phyloP scores from a whole-genome alignment of 2,888 invertebrate genomes.

The Chymomyza amoena region DNA sequence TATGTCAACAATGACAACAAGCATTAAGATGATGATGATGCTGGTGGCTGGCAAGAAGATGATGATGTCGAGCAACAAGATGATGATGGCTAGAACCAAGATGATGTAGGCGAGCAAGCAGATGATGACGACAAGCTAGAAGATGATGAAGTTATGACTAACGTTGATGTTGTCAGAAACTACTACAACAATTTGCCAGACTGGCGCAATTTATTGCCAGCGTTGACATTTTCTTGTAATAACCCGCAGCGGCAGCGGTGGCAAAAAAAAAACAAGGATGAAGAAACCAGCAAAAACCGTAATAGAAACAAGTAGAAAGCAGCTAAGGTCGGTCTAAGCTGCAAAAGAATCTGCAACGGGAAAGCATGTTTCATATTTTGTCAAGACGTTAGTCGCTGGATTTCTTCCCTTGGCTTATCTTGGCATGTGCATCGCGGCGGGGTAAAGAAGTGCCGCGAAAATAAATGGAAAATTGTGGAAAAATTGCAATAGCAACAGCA shows the following conservation, averaged over 20 bases:
- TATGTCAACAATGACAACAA: slow-evolving; percentile 60
- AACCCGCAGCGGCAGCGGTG: slow-evolving; percentile 51
- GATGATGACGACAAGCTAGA: slow-evolving; percentile 1
- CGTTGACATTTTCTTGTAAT: slow-evolving; percentile 66
- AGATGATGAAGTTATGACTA: slow-evolving; percentile 22
- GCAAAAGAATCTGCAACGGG: slow-evolving; percentile 26
- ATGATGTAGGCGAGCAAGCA: not conserved
- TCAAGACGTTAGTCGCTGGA: slow-evolving; percentile 30
- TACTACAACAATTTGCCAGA: slow-evolving; percentile 54
- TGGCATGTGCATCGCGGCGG: not conserved
- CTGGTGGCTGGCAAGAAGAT: not conserved
- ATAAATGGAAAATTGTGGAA: slow-evolving; percentile 57
- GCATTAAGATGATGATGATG: not conserved
- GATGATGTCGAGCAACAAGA: not conserved
- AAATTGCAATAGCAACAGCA: slow-evolving; percentile 20
- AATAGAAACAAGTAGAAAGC: slow-evolving; percentile 34
- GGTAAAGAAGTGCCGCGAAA: slow-evolving; percentile 20
- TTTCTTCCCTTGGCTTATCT: not conserved
- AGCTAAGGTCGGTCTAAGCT: slow-evolving; percentile 16
- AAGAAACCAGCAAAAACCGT: slow-evolving; percentile 19
- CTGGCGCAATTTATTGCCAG: slow-evolving; percentile 65
- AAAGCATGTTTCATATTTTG: slow-evolving; percentile 42
- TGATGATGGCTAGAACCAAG: not conserved
- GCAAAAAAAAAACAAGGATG: slow-evolving; percentile 6
- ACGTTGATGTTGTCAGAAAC: slow-evolving; percentile 3